phyloP scores from a whole-genome alignment of 2,888 invertebrate species.

The Copidosoma aretas region DNA sequence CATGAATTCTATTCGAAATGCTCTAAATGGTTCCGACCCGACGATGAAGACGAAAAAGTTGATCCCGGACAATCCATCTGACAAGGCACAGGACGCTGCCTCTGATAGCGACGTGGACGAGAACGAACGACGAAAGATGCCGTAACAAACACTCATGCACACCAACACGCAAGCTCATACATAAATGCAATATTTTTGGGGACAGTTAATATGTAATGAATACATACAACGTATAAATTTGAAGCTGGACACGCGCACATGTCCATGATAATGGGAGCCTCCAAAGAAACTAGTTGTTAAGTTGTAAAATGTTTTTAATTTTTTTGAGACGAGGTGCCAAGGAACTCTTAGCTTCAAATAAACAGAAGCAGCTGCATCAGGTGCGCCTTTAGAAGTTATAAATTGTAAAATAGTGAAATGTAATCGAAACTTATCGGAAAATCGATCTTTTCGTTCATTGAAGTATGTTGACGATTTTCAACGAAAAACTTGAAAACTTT shows the following conservation, averaged over 20 bases:
- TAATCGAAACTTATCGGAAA: conserved; percentile 5
- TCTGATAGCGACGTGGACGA: conserved; percentile 50
- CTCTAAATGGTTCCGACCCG: conserved; percentile 63
- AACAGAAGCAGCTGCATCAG: neutral
- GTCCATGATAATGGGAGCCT: conserved; percentile 13
- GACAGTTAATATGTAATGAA: neutral
- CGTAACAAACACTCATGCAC: too few relatives aligned
- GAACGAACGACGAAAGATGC: conserved; percentile 59
- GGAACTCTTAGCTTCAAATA: conserved; percentile 3
- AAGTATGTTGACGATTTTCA: neutral
- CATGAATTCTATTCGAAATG: conserved; percentile 70
- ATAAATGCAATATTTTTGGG: neutral
- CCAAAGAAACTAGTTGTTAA: conserved; percentile 31
- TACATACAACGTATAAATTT: neutral
- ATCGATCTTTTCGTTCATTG: conserved; percentile 5
- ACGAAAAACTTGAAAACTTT: neutral
- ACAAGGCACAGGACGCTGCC: conserved; percentile 44
- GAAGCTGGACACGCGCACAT: neutral
- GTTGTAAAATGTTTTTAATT: conserved; percentile 34
- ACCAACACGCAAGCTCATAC: neutral
- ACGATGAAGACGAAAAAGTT: conserved; percentile 7
- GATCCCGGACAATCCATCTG: conserved; percentile 42
- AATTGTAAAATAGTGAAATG: conserved; percentile 19
- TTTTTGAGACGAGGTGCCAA: conserved; percentile 6
- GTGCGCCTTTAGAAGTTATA: neutral